These are phyloP conservation scores for Karalla daura DNA, from an alignment of 2,797 vertebrate species.

Conservation along the genomic window DNA sequence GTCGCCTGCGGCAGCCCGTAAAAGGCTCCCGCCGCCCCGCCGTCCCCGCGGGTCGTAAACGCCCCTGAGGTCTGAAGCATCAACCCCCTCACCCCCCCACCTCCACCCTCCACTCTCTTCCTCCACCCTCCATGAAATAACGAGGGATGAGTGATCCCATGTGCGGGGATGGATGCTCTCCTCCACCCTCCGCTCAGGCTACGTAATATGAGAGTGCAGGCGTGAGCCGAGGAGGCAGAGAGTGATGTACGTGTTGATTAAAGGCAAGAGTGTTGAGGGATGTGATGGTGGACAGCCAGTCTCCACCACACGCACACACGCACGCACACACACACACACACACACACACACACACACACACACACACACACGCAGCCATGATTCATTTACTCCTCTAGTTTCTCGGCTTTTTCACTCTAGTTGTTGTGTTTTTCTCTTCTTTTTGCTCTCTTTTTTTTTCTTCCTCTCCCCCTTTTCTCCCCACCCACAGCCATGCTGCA, in stretches of 20 bases:
- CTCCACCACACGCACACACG: conserved; percentile 5
- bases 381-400: conserved; percentile 32
- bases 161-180: conserved; percentile 6
- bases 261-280: conserved; percentile 30
- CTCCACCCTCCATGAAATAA: conserved; percentile 17
- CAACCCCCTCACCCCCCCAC: no score
- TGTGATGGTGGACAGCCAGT: conserved; percentile 17
- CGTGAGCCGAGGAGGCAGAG: conserved; percentile 8
- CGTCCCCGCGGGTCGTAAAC: conserved; percentile 38
- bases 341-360: neutral
- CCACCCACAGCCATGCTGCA: conserved; percentile 55
- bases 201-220: neutral
- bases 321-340: neutral
- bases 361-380: neutral
- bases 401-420: conserved; percentile 17
- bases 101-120: no score
- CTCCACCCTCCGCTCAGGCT: neutral
- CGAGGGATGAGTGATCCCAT: conserved; percentile 30
- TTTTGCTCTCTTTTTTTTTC: no score
- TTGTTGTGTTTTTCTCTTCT: no score
- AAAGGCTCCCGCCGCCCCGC: conserved; percentile 28
- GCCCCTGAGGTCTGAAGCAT: conserved; percentile 13
- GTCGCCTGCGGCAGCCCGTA: conserved; percentile 45
- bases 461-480: conserved; percentile 47
- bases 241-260: conserved; percentile 26